A percentile compares a stretch with the other conserved stretches of the same genome.
These are phyloP conservation scores for Orgyia antiqua DNA, from an alignment of 2,888 invertebrate genomes.

Conservation along the genomic window DNA sequence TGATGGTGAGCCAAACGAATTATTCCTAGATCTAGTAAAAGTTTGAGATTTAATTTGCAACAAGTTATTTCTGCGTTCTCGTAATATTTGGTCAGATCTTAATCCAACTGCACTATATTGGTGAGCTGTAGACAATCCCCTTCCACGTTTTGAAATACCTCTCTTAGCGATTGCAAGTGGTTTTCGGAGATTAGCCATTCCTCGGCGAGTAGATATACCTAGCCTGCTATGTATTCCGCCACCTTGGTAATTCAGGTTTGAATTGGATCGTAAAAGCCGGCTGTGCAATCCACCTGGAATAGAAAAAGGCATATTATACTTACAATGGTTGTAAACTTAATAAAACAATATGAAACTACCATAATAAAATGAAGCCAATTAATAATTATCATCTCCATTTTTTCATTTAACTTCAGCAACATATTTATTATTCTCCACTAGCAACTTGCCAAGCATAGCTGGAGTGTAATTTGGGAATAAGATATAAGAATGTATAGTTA, in stretches of 20 bases:
- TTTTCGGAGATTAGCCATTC: conserved; percentile 39
- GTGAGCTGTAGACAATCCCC: conserved; percentile 53
- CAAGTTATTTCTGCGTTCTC: conserved; percentile 51
- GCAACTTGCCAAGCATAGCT: no score
- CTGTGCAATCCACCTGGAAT: conserved; percentile 47
- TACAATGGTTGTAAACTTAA: not conserved
- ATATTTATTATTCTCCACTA: no score
- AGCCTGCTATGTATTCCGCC: conserved; percentile 59
- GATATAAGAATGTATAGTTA: no score
- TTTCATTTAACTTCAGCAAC: no score
- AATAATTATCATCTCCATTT: no score
- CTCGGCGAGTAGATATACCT: conserved; percentile 52
- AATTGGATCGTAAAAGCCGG: conserved; percentile 46
- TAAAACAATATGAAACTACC: no score
- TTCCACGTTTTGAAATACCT: conserved; percentile 65
- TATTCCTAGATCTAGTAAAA: conserved; percentile 65
- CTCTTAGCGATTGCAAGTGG: conserved; percentile 62
- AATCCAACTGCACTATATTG: conserved; percentile 62
- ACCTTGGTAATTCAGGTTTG: conserved; percentile 40
- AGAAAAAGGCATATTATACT: not conserved
- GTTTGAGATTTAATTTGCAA: conserved; percentile 62
- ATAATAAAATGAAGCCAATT: no score
- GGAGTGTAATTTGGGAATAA: no score
- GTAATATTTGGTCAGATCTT: conserved; percentile 67
- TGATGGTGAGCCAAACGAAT: conserved; percentile 56